phyloP scores from a whole-genome alignment of 2,797 vertebrate species.

The Australoheros facetus region DNA sequence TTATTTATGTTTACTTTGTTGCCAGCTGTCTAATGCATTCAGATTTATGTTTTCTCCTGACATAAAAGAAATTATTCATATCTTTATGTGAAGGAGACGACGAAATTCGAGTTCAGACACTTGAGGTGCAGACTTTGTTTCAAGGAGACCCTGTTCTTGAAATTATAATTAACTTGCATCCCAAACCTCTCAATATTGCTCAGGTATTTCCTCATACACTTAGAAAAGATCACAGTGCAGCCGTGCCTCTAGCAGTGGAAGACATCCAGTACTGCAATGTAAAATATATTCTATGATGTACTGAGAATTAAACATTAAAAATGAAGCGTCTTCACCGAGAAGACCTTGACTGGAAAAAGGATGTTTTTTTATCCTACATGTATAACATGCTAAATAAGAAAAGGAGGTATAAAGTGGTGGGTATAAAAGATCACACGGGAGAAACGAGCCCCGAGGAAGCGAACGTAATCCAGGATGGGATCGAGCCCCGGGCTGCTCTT shows the following conservation, averaged over 20 bases:
- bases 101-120: neutral
- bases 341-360: neutral
- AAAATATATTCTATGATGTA: neutral
- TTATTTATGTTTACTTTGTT: slow-evolving; percentile 38
- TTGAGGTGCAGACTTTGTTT: slow-evolving; percentile 38
- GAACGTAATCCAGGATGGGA: slow-evolving; percentile 25
- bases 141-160: slow-evolving; percentile 54
- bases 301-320: neutral
- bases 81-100: neutral
- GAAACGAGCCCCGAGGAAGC: slow-evolving; percentile 12
- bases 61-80: slow-evolving; percentile 12
- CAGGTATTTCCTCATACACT: slow-evolving; percentile 56
- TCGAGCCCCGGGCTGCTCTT: slow-evolving; percentile 19
- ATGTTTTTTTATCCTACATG: neutral
- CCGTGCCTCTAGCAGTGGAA: neutral
- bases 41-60: slow-evolving; percentile 13
- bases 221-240: slow-evolving; percentile 19
- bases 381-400: slow-evolving; percentile 9
- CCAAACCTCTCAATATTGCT: slow-evolving; percentile 40
- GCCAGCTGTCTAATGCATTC: slow-evolving; percentile 24
- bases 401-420: neutral
- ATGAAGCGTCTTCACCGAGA: neutral
- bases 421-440: slow-evolving; percentile 16
- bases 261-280: slow-evolving; percentile 6
- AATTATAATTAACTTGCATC: slow-evolving; percentile 29